Conservation (phyloP, 2,888 invertebrate genomes). For the Philaethria dido region DNA sequence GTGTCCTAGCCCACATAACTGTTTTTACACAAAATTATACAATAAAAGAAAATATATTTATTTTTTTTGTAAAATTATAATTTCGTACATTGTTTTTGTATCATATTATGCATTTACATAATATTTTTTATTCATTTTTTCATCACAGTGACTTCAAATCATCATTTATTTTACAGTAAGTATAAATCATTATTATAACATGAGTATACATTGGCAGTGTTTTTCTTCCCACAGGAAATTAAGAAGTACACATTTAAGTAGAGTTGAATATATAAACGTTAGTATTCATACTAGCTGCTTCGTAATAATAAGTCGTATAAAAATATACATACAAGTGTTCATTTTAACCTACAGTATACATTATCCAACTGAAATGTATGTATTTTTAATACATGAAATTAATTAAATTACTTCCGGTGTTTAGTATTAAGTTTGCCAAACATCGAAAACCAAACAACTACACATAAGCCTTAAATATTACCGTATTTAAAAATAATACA, state of each 20-base stretch:
- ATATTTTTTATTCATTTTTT: background rate
- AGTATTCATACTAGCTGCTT: conserved; percentile 6
- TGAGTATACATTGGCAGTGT: conserved; percentile 13
- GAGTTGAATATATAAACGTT: background rate
- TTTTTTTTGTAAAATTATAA: background rate
- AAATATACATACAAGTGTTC: conserved; percentile 31
- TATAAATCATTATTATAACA: conserved; percentile 1
- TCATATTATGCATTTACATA: background rate
- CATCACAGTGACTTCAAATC: background rate
- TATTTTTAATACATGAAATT: conserved; percentile 24
- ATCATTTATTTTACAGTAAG: background rate
- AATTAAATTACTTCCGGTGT: conserved; percentile 1
- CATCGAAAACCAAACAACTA: conserved; percentile 37
- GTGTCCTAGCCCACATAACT: too few species aligned
- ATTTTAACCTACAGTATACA: conserved; percentile 6
- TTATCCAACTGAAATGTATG: conserved; percentile 13
- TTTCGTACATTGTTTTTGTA: too few species aligned
- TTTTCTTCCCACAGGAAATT: conserved; percentile 8
- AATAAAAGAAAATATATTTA: too few species aligned
- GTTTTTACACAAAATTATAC: background rate
- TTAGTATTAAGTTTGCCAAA: conserved; percentile 26
- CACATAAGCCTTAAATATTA: conserved; percentile 1
- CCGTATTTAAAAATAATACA: conserved; percentile 22
- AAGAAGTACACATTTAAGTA: background rate
- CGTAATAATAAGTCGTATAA: conserved; percentile 29